Evolutionary conservation across 2,797 vertebrate genomes (phyloP).

Genomic region (Bradypus variegatus): DNA sequence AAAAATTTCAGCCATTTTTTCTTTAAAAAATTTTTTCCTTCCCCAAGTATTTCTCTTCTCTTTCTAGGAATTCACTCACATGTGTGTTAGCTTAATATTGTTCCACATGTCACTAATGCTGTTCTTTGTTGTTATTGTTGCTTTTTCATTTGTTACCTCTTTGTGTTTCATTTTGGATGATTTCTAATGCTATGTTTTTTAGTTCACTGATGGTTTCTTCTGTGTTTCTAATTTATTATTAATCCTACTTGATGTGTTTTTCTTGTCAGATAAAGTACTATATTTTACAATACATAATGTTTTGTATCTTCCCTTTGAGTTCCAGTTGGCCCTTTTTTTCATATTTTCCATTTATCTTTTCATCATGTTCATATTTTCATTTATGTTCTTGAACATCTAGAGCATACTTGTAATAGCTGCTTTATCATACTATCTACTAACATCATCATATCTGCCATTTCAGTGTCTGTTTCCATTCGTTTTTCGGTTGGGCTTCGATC

Average conservation of each 20-base stretch:
- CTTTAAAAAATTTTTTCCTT: neutral
- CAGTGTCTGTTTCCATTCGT: conserved; percentile 10
- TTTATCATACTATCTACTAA: neutral
- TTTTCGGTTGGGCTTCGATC: neutral
- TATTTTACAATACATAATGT: too few relatives aligned
- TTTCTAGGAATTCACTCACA: neutral
- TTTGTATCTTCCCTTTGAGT: neutral
- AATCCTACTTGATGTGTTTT: neutral
- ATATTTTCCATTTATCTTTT: neutral
- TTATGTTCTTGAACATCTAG: neutral
- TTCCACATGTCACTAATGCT: neutral
- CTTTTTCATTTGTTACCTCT: neutral
- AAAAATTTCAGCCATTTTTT: neutral
- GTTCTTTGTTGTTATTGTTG: too few relatives aligned
- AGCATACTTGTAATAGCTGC: neutral
- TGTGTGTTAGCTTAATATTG: neutral
- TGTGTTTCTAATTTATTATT: neutral
- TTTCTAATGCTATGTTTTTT: neutral
- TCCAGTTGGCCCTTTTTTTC: neutral
- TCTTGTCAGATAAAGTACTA: neutral
- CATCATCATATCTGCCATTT: neutral
- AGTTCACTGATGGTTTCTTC: neutral
- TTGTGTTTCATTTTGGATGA: neutral
- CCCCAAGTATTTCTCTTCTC: neutral
- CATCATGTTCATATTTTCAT: neutral